phyloP scores from a whole-genome alignment of 2,888 invertebrate genomes.

The Theristus sp. region DNA sequence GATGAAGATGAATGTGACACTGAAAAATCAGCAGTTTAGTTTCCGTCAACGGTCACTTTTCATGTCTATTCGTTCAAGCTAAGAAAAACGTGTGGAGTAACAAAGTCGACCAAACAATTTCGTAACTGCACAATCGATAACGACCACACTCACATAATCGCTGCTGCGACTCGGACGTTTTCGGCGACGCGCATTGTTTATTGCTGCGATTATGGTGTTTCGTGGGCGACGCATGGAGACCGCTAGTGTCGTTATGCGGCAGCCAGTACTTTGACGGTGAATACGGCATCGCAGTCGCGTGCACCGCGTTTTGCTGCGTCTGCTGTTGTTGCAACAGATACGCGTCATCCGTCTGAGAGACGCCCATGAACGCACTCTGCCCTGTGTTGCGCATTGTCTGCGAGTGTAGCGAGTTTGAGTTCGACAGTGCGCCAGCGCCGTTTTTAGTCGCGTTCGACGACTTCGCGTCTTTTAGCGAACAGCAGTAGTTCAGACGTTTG shows the following conservation, averaged over 20 bases:
- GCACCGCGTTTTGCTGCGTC: no score
- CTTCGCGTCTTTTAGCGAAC: background rate
- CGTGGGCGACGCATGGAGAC: background rate
- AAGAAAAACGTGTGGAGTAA: no score
- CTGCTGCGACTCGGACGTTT: background rate
- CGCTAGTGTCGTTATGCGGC: background rate
- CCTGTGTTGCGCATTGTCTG: no score
- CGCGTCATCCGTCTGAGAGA: background rate
- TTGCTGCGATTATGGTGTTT: background rate
- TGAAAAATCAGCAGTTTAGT: background rate
- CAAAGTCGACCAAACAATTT: no score
- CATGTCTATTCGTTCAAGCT: background rate
- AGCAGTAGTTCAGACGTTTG: conserved; percentile 18
- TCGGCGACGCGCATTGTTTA: background rate
- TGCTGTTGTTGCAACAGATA: background rate
- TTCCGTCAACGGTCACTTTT: background rate
- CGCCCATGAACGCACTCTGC: background rate
- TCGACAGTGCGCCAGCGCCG: background rate
- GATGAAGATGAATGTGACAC: background rate
- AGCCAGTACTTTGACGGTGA: background rate
- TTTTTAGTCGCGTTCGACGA: background rate
- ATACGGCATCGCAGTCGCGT: no score
- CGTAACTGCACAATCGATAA: background rate
- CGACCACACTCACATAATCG: background rate
- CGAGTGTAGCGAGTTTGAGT: background rate